Evolutionary conservation across 2,113 vertebrate species (phyloP).

Genomic region (Xyliphius kryptos): DNA sequence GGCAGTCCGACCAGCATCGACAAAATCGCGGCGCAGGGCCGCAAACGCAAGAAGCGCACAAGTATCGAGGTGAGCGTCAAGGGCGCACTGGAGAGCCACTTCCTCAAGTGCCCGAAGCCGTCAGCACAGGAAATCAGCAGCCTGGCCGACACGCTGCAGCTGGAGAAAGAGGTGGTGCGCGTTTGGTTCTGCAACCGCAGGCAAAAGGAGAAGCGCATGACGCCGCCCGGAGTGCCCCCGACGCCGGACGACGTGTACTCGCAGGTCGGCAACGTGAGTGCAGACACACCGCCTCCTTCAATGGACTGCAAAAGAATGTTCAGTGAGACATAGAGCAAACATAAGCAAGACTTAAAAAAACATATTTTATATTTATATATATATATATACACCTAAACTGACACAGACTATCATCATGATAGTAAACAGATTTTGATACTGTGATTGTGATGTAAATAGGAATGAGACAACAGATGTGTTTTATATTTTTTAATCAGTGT

Average conservation of each 20-base stretch:
- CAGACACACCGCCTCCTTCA: conserved; percentile 95
- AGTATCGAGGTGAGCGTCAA: conserved; percentile 93
- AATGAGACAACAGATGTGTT: conserved; percentile 78
- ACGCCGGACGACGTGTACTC: conserved; percentile 98
- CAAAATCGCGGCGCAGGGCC: conserved; percentile 87
- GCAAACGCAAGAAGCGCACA: conserved; percentile 91
- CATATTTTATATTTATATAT: conserved; percentile 70
- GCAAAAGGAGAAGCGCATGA: too few species aligned
- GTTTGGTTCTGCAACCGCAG: too few species aligned
- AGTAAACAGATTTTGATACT: conserved; percentile 66
- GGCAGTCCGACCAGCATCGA: conserved; percentile 91
- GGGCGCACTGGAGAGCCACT: conserved; percentile 91
- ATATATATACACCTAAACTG: conserved; percentile 58
- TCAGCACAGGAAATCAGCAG: conserved; percentile 92
- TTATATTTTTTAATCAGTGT: too few species aligned
- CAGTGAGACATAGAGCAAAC: conserved; percentile 79
- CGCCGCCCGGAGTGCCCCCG: conserved; percentile 93
- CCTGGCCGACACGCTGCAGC: conserved; percentile 88
- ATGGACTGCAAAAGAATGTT: conserved; percentile 94
- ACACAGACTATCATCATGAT: conserved; percentile 68
- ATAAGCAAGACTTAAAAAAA: conserved; percentile 38
- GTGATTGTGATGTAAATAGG: conserved; percentile 72
- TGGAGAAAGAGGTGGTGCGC: too few species aligned
- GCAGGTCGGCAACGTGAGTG: too few species aligned
- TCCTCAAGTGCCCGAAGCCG: conserved; percentile 94